A percentile compares a stretch with the other conserved stretches of the same genome.
phyloP scores from a whole-genome alignment of 2,113 vertebrate species.

The Pardalotus punctatus region DNA sequence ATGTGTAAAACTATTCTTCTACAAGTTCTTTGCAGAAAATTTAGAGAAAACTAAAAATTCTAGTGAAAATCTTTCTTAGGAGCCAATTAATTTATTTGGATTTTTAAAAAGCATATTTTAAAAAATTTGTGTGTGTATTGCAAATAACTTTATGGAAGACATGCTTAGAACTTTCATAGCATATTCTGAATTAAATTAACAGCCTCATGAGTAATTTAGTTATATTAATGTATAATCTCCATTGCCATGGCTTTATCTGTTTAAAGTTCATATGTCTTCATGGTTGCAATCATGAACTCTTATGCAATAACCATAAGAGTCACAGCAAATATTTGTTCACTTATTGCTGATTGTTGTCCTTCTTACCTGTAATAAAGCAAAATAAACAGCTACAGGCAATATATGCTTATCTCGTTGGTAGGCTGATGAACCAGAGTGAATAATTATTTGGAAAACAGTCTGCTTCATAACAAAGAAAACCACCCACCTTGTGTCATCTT shows the following conservation, averaged over 20 bases:
- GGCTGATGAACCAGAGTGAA: slow-evolving; percentile 35
- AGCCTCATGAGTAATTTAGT: not conserved
- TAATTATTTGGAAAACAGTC: slow-evolving; percentile 38
- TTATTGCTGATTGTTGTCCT: not conserved
- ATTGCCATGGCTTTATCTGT: not conserved
- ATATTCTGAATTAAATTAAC: not conserved
- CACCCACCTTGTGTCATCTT: not conserved
- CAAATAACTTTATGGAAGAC: not conserved
- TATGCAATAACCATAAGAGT: not conserved
- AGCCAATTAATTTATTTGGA: not conserved
- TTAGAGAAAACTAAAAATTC: not conserved
- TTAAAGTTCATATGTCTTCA: slow-evolving; percentile 43
- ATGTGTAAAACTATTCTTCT: not conserved
- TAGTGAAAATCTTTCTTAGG: not conserved
- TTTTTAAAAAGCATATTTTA: not conserved
- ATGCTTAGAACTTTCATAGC: not conserved
- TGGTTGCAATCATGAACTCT: not conserved
- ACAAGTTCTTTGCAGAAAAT: not conserved
- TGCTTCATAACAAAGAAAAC: slow-evolving; percentile 25
- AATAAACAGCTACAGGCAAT: slow-evolving; percentile 31
- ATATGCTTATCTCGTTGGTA: not conserved
- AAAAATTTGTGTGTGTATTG: not conserved
- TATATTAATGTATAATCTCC: not conserved
- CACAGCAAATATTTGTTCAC: slow-evolving; percentile 51
- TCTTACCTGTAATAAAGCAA: slow-evolving; percentile 55